Percentiles rank a stretch among this genome's conserved stretches.
Conservation (phyloP, 2,113 vertebrate species). For the Tupaia tana region DNA sequence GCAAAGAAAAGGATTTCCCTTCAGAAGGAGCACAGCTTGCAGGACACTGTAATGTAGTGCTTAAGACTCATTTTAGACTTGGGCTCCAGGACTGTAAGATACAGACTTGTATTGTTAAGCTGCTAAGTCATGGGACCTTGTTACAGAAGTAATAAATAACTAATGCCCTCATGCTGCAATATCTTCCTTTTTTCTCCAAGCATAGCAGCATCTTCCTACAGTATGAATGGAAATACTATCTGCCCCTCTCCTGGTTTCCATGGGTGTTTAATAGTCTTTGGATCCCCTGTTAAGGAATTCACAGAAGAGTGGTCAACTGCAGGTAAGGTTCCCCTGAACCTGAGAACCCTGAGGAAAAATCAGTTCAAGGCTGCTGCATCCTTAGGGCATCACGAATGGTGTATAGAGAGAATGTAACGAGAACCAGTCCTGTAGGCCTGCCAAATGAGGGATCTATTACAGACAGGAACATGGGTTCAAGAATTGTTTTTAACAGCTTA, state of each 20-base stretch:
- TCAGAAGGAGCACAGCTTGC: not conserved
- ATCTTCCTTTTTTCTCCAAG: not conserved
- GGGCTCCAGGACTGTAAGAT: not conserved
- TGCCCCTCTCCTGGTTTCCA: not conserved
- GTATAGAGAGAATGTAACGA: not conserved
- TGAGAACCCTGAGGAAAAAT: not conserved
- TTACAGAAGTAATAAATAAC: not conserved
- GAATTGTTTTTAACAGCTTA: not conserved
- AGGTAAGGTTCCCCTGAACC: not conserved
- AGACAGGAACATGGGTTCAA: not conserved
- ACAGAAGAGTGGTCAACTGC: not conserved
- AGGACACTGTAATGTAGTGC: not conserved
- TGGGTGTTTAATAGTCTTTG: not conserved
- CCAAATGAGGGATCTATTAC: not conserved
- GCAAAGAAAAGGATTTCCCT: not conserved
- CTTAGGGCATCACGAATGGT: not conserved
- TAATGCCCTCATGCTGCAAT: not conserved
- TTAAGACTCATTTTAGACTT: not conserved
- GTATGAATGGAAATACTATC: not conserved
- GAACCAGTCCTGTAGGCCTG: not conserved
- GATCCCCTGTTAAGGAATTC: not conserved
- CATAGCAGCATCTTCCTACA: not conserved
- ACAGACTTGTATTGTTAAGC: not conserved
- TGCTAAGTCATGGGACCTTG: not conserved
- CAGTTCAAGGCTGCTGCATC: not conserved